A percentile compares a stretch with the other conserved stretches of the same genome.
phyloP scores from a whole-genome alignment of 2,888 invertebrate genomes.

The Cantharis rustica region DNA sequence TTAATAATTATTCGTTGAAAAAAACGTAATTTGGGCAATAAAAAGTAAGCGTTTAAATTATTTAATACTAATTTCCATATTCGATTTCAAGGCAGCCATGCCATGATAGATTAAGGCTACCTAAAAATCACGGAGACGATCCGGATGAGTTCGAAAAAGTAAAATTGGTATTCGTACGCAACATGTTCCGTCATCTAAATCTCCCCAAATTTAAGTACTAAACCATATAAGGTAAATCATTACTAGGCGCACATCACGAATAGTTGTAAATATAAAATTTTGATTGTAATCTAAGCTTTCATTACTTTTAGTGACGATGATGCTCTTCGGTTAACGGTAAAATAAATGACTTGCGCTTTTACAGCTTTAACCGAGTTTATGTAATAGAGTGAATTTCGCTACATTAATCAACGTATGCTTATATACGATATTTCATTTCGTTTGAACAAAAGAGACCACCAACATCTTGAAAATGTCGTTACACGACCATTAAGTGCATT shows the following conservation, averaged over 20 bases:
- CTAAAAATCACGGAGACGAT: slow-evolving; percentile 3
- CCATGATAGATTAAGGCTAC: slow-evolving; percentile 23
- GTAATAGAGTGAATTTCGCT: slow-evolving; percentile 16
- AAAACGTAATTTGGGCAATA: slow-evolving; percentile 12
- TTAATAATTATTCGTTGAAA: slow-evolving; percentile 12
- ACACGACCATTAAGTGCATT: slow-evolving; percentile 15
- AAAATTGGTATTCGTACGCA: not conserved
- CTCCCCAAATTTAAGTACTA: slow-evolving; percentile 19
- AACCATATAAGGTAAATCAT: slow-evolving; percentile 28
- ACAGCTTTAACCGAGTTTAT: slow-evolving; percentile 11
- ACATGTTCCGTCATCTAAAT: slow-evolving; percentile 11
- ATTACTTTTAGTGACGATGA: slow-evolving; percentile 24
- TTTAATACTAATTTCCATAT: slow-evolving; percentile 22
- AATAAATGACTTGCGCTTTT: slow-evolving; percentile 29
- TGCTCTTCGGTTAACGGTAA: slow-evolving; percentile 23
- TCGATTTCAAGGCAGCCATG: slow-evolving; percentile 23
- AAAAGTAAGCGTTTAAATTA: not conserved
- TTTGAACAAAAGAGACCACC: slow-evolving; percentile 22
- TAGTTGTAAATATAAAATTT: slow-evolving; percentile 28
- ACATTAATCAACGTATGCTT: slow-evolving; percentile 19
- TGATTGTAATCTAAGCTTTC: slow-evolving; percentile 28
- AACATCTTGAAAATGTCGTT: slow-evolving; percentile 18
- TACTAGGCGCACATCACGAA: slow-evolving; percentile 24
- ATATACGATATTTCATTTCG: slow-evolving; percentile 16
- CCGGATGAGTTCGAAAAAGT: not conserved